Evolutionary conservation across 2,113 vertebrate species (phyloP), one percentile per base, ranked within the genome.

Genomic region (Felis chaus): DNA sequence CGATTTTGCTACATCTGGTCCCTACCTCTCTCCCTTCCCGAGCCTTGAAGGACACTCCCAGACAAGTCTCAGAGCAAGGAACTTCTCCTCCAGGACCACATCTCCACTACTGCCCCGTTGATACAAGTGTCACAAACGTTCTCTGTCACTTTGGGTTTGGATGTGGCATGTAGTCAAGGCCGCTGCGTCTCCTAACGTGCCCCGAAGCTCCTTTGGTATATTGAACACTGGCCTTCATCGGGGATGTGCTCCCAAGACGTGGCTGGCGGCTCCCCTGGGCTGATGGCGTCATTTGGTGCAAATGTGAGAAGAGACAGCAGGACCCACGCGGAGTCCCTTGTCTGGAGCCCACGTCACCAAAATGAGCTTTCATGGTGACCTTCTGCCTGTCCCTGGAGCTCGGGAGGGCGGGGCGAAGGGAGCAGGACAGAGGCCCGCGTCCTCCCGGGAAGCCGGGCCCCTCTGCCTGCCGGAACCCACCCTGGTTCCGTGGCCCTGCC

Each of bases 111-210:
- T 7, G 3, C 7, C 2, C 63, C 41, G 0, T 12, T 1, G 48
- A 2, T 14, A 4, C 41, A n/a, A 7, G 31, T 8, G 14, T 19
- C 3, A 16, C 45, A 19, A 4, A 29, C 8, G 29, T 15, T 19
- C 84, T 3, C 31, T 9, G 11, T 4, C 31, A 12, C 31, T 50
- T 15, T 14, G 11, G 7, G 31, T 86, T 16, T 16, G 7, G 39
- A 29, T 4, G 15, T 21, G 57, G 9, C 18, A 0, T 27, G 65
- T 5, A 0, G 29, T 14, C 69, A 3, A 7, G 41, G 68, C 39
- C 0, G 0, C 0, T 3, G 15, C 1, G 0, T 4, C 19, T 23
- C 48, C 53, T 10, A 4, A 19, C 1, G 25, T 0, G 5, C 25
- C 21, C 80, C 0, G 25, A 61, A 2, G 36, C 63, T 18, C 57